A percentile compares a stretch with the other conserved stretches of the same genome.
These are phyloP conservation scores for Atherinomorus stipes DNA, from an alignment of 2,113 vertebrate species.

Conservation along the genomic window DNA sequence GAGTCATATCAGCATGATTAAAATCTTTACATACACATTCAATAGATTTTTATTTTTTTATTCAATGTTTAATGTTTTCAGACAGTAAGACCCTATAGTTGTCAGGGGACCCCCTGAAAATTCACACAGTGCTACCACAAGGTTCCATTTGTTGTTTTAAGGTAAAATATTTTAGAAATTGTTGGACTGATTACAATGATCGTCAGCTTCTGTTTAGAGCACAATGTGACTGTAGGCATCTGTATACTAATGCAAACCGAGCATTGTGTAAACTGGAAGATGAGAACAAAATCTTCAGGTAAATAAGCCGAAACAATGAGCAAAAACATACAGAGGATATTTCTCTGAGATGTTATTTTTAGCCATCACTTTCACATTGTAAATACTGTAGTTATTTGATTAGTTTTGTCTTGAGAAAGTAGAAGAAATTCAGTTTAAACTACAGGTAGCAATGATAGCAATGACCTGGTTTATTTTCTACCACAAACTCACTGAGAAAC, in stretches of 20 bases:
- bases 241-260: background rate
- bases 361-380: background rate
- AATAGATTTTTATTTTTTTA: too few species aligned
- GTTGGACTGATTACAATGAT: conserved; percentile 8
- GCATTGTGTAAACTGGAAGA: background rate
- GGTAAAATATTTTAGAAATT: conserved; percentile 22
- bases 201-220: background rate
- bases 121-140: background rate
- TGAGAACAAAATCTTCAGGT: background rate
- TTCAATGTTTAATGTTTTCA: conserved; percentile 24
- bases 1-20: conserved; percentile 3
- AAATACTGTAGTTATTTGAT: too few species aligned
- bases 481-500: conserved; percentile 45
- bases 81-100: conserved; percentile 1
- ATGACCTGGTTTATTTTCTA: conserved; percentile 16
- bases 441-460: background rate
- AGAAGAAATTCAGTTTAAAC: background rate
- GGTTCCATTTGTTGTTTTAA: conserved; percentile 23
- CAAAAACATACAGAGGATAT: background rate
- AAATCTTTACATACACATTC: conserved; percentile 1
- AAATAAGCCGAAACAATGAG: background rate
- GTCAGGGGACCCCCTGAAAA: conserved; percentile 4
- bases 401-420: background rate
- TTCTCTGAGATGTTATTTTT: background rate
- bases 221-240: background rate